Conservation (phyloP, 2,113 vertebrate species). For the Garra rufa region DNA sequence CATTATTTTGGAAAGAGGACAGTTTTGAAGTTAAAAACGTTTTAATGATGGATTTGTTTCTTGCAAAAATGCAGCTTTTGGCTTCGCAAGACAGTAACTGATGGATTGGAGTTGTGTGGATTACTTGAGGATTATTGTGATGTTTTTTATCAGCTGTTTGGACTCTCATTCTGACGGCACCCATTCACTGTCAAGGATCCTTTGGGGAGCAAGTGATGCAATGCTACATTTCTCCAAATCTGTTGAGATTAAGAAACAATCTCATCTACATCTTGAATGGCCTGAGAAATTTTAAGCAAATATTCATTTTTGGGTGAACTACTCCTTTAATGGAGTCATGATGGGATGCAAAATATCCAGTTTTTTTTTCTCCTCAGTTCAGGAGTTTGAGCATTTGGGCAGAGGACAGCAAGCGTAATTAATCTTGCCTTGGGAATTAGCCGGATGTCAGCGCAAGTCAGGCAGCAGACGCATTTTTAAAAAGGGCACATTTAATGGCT, state of each 20-base stretch:
- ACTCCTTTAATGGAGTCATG: background rate
- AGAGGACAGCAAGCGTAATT: conserved; percentile 35
- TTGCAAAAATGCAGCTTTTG: too few relatives aligned
- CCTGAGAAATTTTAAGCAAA: background rate
- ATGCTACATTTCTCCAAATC: background rate
- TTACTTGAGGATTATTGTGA: background rate
- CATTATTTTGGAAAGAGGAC: background rate
- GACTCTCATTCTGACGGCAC: background rate
- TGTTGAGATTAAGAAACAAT: background rate
- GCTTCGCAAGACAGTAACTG: background rate
- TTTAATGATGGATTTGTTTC: background rate
- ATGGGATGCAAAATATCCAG: background rate
- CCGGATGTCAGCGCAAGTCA: conserved; percentile 48
- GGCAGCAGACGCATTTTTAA: conserved; percentile 51
- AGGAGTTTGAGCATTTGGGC: background rate
- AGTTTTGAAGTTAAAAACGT: background rate
- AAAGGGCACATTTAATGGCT: conserved; percentile 70
- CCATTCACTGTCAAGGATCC: background rate
- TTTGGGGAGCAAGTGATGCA: background rate
- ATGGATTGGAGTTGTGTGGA: background rate
- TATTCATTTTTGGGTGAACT: background rate
- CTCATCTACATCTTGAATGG: background rate
- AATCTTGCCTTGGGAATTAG: conserved; percentile 56
- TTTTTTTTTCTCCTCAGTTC: background rate
- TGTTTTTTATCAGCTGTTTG: background rate